phyloP scores from a whole-genome alignment of 2,888 invertebrate species.

The Noctua comes region DNA sequence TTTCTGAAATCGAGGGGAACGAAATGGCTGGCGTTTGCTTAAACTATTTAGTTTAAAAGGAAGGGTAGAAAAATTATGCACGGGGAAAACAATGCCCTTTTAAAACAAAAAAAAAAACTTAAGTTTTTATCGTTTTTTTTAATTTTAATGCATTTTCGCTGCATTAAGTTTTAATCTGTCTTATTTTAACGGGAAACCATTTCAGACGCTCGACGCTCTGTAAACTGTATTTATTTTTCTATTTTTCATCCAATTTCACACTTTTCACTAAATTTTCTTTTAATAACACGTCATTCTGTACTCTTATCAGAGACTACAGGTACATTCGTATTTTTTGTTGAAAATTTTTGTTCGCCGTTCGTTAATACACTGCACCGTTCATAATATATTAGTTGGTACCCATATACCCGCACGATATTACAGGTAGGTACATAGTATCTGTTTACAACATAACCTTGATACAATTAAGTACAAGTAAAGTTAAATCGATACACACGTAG shows the following conservation, averaged over 20 bases:
- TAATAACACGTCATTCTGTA: too few species aligned
- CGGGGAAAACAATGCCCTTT: too few species aligned
- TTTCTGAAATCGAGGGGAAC: neutral
- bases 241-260: too few species aligned
- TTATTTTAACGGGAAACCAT: neutral
- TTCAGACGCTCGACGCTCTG: too few species aligned
- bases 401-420: neutral
- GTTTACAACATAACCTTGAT: constrained; percentile 53
- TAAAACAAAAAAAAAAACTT: too few species aligned
- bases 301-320: neutral
- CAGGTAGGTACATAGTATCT: neutral
- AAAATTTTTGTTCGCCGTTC: neutral
- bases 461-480: constrained; percentile 2
- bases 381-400: neutral
- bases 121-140: too few species aligned
- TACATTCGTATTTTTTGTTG: neutral
- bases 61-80: neutral
- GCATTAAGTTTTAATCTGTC: neutral
- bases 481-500: constrained; percentile 62
- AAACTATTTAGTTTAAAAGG: neutral
- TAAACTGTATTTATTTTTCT: too few species aligned
- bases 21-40: neutral
- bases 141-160: neutral
- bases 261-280: too few species aligned
- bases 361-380: neutral